Conservation (phyloP, 2,113 vertebrate genomes). For the Psittacula cyanocephala region DNA sequence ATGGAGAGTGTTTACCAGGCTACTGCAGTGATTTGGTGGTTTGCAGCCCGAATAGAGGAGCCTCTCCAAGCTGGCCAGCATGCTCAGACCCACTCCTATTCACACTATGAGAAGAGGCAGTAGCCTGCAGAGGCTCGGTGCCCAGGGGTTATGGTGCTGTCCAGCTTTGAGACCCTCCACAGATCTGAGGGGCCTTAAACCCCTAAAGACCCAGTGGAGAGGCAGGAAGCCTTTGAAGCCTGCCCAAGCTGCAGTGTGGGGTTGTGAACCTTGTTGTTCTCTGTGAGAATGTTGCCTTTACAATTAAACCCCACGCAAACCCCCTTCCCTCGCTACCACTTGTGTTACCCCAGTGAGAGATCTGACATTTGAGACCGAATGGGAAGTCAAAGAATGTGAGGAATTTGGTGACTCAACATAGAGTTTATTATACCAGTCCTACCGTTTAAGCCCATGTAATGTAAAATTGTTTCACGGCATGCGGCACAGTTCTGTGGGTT, state of each 20-base stretch:
- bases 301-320: constrained; percentile 56
- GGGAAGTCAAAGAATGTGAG: constrained; percentile 79
- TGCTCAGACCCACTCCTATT: not conserved
- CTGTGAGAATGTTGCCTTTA: constrained; percentile 53
- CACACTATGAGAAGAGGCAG: not conserved
- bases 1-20: not conserved
- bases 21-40: accelerated
- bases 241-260: not conserved
- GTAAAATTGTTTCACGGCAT: constrained; percentile 62
- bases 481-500: constrained; percentile 62
- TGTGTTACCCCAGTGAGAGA: constrained; percentile 57
- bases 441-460: constrained; percentile 33
- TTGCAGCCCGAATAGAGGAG: not conserved
- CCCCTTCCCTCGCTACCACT: constrained; percentile 24
- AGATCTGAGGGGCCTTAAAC: not conserved
- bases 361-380: constrained; percentile 80
- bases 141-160: not conserved
- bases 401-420: constrained; percentile 87
- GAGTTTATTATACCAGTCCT: constrained; percentile 65
- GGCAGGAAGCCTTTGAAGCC: constrained; percentile 4
- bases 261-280: constrained; percentile 37
- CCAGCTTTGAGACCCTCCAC: not conserved
- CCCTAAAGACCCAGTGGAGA: not conserved
- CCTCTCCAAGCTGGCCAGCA: not conserved
- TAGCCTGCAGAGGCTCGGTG: not conserved